These are phyloP conservation scores for Sebastes vulpes DNA, from an alignment of 2,797 vertebrate genomes.

Conservation along the genomic window DNA sequence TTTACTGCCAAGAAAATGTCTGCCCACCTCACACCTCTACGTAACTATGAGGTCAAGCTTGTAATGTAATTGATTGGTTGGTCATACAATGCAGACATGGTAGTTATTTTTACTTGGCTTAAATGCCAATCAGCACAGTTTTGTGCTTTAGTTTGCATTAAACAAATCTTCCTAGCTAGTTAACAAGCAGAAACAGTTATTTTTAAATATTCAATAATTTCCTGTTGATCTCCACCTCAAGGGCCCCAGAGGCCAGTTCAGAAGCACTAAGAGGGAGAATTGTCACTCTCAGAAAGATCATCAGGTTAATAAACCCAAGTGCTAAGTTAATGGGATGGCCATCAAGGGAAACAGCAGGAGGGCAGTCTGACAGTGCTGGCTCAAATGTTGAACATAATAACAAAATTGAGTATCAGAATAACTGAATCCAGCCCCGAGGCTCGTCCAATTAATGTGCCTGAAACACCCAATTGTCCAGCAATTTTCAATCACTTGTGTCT, in stretches of 20 bases:
- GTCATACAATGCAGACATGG: not conserved
- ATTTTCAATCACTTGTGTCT: not conserved
- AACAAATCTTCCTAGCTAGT: no score
- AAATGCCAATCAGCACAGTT: no score
- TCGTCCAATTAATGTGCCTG: not conserved
- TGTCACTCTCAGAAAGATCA: slow-evolving; percentile 12
- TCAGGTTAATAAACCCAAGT: slow-evolving; percentile 18
- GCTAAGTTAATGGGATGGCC: not conserved
- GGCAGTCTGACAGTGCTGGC: not conserved
- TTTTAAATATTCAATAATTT: not conserved
- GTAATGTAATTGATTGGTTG: not conserved
- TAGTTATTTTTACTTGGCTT: not conserved
- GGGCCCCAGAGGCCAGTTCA: not conserved
- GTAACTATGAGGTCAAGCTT: not conserved
- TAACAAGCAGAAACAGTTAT: not conserved
- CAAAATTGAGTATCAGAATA: not conserved
- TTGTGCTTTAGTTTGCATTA: no score
- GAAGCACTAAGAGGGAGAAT: not conserved
- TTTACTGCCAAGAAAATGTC: not conserved
- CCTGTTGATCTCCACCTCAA: not conserved
- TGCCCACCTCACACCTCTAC: not conserved
- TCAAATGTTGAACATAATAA: not conserved
- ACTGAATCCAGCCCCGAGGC: not conserved
- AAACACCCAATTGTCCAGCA: slow-evolving; percentile 5
- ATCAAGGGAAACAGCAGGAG: slow-evolving; percentile 16